Conservation (phyloP, 1,140 invertebrate genomes). For the Panagrolaimus sp. region DNA sequence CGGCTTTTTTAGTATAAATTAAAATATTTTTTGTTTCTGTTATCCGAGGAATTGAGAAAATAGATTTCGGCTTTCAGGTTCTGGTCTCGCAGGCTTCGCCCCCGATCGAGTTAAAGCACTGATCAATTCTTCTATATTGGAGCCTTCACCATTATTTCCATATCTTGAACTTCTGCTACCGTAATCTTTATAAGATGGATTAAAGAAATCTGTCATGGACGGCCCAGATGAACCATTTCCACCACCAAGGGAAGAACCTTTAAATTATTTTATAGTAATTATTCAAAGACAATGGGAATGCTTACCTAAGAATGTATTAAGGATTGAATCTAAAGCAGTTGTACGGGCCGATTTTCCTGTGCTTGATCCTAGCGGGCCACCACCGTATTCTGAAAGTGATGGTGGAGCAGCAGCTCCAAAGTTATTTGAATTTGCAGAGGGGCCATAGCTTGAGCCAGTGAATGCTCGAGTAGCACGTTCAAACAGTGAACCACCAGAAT, state of each 20-base stretch:
- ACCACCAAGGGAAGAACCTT: conserved; percentile 30
- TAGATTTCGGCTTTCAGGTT: too few relatives aligned
- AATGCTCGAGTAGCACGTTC: too few relatives aligned
- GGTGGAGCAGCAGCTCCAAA: background rate
- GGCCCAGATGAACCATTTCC: conserved; percentile 18
- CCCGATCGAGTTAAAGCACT: conserved; percentile 22
- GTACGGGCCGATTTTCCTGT: background rate
- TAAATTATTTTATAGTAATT: background rate
- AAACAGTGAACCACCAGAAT: too few relatives aligned
- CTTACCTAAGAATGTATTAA: conserved; percentile 8
- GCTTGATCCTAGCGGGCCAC: conserved; percentile 21
- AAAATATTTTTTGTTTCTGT: too few relatives aligned
- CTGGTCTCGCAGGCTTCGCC: background rate
- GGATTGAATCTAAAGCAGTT: background rate
- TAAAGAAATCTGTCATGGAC: conserved; percentile 17
- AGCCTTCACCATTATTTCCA: conserved; percentile 29
- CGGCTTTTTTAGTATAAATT: too few relatives aligned
- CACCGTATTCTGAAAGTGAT: conserved; percentile 21
- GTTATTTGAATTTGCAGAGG: background rate
- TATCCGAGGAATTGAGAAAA: too few relatives aligned
- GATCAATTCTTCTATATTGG: conserved; percentile 31
- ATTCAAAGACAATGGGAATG: background rate
- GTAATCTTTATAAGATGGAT: conserved; percentile 29
- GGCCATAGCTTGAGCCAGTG: too few relatives aligned
- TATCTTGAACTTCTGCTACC: conserved; percentile 22